Conservation (phyloP, 2,113 vertebrate species). For the Pterocles burchelli region DNA sequence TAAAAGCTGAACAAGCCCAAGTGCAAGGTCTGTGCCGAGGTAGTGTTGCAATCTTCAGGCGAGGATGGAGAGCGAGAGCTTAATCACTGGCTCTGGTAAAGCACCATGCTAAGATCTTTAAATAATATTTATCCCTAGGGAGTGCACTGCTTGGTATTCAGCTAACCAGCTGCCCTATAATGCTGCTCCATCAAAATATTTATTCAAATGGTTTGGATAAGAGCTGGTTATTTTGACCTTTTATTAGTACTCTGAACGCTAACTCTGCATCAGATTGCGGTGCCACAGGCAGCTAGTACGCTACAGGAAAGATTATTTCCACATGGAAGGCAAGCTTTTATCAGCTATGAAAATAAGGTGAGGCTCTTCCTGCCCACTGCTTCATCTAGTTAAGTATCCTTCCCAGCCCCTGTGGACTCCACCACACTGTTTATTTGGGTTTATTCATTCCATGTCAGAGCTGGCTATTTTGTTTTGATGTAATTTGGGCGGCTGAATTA, state of each 20-base stretch:
- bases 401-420: not conserved
- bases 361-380: not conserved
- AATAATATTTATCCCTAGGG: not conserved
- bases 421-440: not conserved
- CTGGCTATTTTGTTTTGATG: not conserved
- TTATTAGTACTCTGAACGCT: not conserved
- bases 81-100: not conserved
- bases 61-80: not conserved
- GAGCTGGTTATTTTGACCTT: constrained; percentile 6
- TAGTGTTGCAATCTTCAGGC: not conserved
- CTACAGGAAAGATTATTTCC: not conserved
- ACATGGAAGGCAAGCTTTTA: not conserved
- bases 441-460: not conserved
- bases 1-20: not conserved
- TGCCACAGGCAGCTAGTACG: not conserved
- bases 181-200: constrained; percentile 11
- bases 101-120: not conserved
- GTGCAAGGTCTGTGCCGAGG: not conserved
- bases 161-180: not conserved
- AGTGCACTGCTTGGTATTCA: not conserved
- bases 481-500: not conserved
- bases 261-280: not conserved
- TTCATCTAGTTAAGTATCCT: not conserved
- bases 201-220: constrained; percentile 4
- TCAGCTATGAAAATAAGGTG: not conserved